These are phyloP conservation scores for Diabrotica virgifera DNA, from an alignment of 1,140 invertebrate genomes.

Conservation along the genomic window DNA sequence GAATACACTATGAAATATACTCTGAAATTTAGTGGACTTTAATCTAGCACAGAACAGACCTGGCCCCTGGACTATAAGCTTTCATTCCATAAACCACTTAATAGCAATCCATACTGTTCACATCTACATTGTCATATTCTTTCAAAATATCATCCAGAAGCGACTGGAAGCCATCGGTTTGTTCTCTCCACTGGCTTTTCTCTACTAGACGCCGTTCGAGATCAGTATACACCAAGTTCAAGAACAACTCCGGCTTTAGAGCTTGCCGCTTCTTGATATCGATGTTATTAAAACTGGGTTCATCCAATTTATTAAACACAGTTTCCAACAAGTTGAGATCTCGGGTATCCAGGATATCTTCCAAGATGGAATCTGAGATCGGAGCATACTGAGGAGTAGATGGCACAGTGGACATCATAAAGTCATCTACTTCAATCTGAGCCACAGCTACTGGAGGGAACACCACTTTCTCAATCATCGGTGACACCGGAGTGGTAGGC, in stretches of 20 bases:
- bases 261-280: constrained; percentile 40
- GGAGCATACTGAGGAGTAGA: background rate
- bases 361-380: constrained; percentile 38
- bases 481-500: constrained; percentile 3
- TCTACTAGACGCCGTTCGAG: constrained; percentile 55
- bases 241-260: constrained; percentile 57
- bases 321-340: constrained; percentile 59
- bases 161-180: constrained; percentile 58
- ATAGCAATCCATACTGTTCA: constrained; percentile 65
- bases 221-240: constrained; percentile 55
- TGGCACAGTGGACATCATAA: constrained; percentile 10
- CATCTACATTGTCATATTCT: constrained; percentile 50
- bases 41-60: background rate
- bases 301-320: constrained; percentile 53
- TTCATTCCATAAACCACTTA: constrained; percentile 37
- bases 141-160: constrained; percentile 65
- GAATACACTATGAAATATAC: too few relatives aligned
- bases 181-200: constrained; percentile 57
- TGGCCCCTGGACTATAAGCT: background rate
- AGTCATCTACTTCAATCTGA: background rate
- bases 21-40: too few relatives aligned
- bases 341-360: constrained; percentile 54
- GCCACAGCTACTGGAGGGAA: constrained; percentile 7
- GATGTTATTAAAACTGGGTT: constrained; percentile 29
- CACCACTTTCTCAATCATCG: background rate